Percentiles rank a stretch among this genome's conserved stretches.
These are phyloP conservation scores for Cacatua alba DNA, from an alignment of 2,113 vertebrate genomes.

Conservation along the genomic window DNA sequence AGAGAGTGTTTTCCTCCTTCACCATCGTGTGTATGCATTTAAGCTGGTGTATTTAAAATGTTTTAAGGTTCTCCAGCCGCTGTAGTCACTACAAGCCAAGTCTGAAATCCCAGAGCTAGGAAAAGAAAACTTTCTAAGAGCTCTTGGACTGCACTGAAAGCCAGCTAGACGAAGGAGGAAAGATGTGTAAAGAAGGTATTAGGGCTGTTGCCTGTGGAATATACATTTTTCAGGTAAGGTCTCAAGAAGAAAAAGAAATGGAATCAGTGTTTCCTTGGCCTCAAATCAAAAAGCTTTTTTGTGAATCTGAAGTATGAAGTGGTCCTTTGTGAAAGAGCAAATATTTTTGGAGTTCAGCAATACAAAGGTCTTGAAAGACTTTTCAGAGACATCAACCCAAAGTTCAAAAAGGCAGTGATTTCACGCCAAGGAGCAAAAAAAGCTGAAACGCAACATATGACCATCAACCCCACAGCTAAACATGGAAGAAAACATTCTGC, in stretches of 20 bases:
- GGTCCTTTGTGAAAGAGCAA: neutral
- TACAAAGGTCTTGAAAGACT: neutral
- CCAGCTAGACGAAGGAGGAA: neutral
- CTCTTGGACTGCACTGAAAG: neutral
- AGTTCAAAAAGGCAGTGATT: neutral
- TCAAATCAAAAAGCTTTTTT: neutral
- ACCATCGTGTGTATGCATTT: neutral
- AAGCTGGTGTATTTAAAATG: neutral
- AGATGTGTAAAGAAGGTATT: neutral
- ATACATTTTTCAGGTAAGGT: neutral
- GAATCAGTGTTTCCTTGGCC: neutral
- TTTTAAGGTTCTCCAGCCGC: neutral
- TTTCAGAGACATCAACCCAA: rapidly evolving
- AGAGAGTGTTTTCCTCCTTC: neutral
- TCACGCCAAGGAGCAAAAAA: neutral
- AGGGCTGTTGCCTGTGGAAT: neutral
- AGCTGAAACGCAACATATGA: neutral
- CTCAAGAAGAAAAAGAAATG: neutral
- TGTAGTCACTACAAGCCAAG: neutral
- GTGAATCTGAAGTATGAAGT: neutral
- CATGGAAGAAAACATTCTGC: neutral
- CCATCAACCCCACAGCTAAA: neutral
- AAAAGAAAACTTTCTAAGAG: neutral
- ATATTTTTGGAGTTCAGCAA: neutral
- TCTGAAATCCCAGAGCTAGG: neutral